Conservation (phyloP, 2,888 invertebrate species). For the Prenolepis imparis region DNA sequence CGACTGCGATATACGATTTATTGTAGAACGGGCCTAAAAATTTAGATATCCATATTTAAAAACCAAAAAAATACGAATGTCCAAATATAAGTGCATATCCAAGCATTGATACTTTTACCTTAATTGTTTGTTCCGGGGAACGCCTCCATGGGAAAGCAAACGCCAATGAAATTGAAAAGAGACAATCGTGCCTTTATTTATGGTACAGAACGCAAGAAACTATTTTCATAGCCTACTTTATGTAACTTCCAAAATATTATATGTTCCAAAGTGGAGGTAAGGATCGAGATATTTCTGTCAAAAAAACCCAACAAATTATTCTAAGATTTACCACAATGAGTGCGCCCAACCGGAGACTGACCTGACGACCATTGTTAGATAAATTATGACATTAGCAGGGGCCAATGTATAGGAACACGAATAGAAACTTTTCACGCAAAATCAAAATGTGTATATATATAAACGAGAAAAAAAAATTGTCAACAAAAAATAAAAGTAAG, state of each 20-base stretch:
- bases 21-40: too few relatives aligned
- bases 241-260: conserved; percentile 72
- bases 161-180: conserved; percentile 65
- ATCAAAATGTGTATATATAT: too few relatives aligned
- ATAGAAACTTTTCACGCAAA: not conserved
- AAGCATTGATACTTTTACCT: too few relatives aligned
- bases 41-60: too few relatives aligned
- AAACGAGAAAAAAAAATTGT: not conserved
- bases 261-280: conserved; percentile 52
- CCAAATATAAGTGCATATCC: not conserved
- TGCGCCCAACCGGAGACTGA: conserved; percentile 69
- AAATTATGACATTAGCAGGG: conserved; percentile 74
- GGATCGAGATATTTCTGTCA: conserved; percentile 57
- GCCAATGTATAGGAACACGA: conserved; percentile 27
- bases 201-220: conserved; percentile 61
- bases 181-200: conserved; percentile 43
- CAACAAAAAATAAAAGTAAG: not conserved
- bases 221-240: conserved; percentile 66
- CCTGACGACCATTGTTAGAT: conserved; percentile 75
- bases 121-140: conserved; percentile 29
- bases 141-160: conserved; percentile 74
- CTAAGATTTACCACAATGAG: conserved; percentile 73
- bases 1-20: too few relatives aligned
- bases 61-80: too few relatives aligned
- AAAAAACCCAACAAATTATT: conserved; percentile 77